phyloP scores from a whole-genome alignment of 2,888 invertebrate genomes.

The Meliscaeva auricollis region DNA sequence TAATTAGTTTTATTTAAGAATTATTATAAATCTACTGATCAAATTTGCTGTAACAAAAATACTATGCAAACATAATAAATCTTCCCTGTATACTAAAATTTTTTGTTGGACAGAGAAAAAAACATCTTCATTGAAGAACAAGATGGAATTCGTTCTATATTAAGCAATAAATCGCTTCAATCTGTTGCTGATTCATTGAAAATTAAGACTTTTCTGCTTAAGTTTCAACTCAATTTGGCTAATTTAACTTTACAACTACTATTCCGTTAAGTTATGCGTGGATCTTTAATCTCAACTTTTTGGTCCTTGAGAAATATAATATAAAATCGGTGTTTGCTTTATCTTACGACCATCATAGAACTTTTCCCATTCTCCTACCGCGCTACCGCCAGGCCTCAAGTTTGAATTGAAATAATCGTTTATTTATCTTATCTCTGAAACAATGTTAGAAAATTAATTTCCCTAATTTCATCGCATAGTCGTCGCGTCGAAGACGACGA shows the following conservation, averaged over 20 bases:
- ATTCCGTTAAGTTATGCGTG: slow-evolving; percentile 26
- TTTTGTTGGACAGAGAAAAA: too few species aligned
- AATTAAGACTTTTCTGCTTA: slow-evolving; percentile 24
- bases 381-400: background rate
- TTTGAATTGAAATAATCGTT: slow-evolving; percentile 5
- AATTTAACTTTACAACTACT: slow-evolving; percentile 29
- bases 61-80: too few species aligned
- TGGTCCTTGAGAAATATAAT: background rate
- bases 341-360: background rate
- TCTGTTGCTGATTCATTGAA: slow-evolving; percentile 44
- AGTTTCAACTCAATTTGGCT: slow-evolving; percentile 33
- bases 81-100: too few species aligned
- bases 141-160: background rate
- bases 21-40: too few species aligned
- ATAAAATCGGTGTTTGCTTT: background rate
- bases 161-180: slow-evolving; percentile 27
- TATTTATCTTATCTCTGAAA: slow-evolving; percentile 39
- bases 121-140: background rate
- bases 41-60: too few species aligned
- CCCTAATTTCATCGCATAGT: slow-evolving; percentile 35
- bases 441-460: slow-evolving; percentile 65
- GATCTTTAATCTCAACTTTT: slow-evolving; percentile 24
- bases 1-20: too few species aligned
- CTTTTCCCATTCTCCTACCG: background rate
- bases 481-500: too few species aligned